A percentile compares a stretch with the other conserved stretches of the same genome.
Evolutionary conservation across 1,140 invertebrate genomes (phyloP).

Genomic region (Streblospio benedicti): DNA sequence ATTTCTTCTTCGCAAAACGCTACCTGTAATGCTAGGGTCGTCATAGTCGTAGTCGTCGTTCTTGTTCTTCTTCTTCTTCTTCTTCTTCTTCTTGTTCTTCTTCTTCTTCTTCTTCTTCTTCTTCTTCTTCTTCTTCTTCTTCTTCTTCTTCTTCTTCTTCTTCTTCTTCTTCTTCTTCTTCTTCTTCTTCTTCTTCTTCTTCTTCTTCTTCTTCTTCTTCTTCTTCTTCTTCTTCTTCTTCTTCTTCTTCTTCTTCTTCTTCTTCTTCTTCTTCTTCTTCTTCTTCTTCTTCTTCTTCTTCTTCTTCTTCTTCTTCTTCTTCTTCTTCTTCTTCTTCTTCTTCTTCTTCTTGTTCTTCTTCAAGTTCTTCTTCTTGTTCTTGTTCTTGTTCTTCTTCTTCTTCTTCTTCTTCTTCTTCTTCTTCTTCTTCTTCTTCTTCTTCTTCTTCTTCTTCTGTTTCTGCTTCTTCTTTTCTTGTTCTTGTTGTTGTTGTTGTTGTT

Average conservation of each 20-base stretch:
- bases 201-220: neutral
- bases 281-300: neutral
- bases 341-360: constrained; percentile 46
- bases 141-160: neutral
- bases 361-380: constrained; percentile 9
- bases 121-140: neutral
- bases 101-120: neutral
- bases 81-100: neutral
- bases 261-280: neutral
- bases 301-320: neutral
- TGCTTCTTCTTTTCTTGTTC: no score
- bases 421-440: constrained; percentile 10
- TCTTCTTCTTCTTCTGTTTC: no score
- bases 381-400: neutral
- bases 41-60: no score
- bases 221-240: neutral
- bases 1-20: no score
- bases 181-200: constrained; percentile 3
- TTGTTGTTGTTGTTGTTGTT: no score
- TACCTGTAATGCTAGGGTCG: no score
- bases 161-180: constrained; percentile 14
- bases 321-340: constrained; percentile 40
- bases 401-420: constrained; percentile 40
- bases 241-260: neutral
- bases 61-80: no score